Base-by-base conservation (phyloP, 2,888 invertebrate genomes). In the Poecilus cupreus region DNA sequence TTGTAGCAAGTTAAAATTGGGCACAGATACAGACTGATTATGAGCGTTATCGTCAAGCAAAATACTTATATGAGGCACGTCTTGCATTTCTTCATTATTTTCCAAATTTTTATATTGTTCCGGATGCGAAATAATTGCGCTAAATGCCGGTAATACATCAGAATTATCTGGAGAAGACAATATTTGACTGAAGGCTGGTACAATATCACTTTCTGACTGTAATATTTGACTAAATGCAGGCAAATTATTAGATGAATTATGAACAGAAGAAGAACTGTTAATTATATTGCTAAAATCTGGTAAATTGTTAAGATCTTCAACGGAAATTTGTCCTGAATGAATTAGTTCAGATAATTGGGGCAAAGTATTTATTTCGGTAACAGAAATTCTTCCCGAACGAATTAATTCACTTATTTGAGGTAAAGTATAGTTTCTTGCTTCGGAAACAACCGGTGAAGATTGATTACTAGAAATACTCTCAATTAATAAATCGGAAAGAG, bases 151-250 rank as follows among this genome's bases (percentile, higher is more conserved):
- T 10, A 83, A 54, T 68, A 81, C 79, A 13, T 26, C 22, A 70
- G n/a, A 6, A 46, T 76, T 76, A 13, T 64, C 54, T 3, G 22
- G 1, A 10, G 10, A 6, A 46, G 20, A 26, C 37, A 83, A 78
- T 18, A 84, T 82, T 72, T 83, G 81, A 60, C 84, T 84, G 22
- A 84, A 72, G 18, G 82, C 83, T 11, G 84, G 84, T 16, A 83
- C 57, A 72, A 81, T 82, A 11, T 46, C 43, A 11, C 1, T 24
- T 57, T 75, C 26, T 20, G 46, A 46, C 10, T 46, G 16, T 81
- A 26, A 37, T 43, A 82, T 75, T 57, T 80, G 79, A 51, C 79
- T 79, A 24, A 83, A 81, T 26, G 79, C 81, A 4, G 83, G 80
- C 26, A 74, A 46, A 57, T 32, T n/a, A 24, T 60, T 22, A 32